Evolutionary conservation across 2,113 vertebrate genomes (phyloP).

Genomic region (Arizona elegans): DNA sequence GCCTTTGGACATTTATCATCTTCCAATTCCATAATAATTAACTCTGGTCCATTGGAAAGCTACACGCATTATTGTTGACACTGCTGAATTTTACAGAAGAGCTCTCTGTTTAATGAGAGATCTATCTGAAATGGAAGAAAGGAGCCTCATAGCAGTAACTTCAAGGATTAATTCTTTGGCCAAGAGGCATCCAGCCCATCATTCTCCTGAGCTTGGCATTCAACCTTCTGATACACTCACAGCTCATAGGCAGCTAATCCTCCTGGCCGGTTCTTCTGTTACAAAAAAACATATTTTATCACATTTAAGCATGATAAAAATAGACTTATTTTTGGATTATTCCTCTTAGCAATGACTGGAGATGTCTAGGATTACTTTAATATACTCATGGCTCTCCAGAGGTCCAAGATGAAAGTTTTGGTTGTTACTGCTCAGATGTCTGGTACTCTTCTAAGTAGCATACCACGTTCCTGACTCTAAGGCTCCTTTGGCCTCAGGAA

Average conservation of each 20-base stretch:
- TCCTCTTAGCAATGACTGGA: not conserved
- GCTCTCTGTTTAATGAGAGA: not conserved
- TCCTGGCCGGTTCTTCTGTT: not conserved
- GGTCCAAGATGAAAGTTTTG: not conserved
- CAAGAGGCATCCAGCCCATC: not conserved
- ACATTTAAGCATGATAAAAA: not conserved
- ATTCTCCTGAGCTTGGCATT: not conserved
- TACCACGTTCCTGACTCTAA: not conserved
- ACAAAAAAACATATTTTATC: not conserved
- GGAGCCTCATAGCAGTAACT: not conserved
- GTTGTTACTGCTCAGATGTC: not conserved
- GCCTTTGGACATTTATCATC: constrained; percentile 26
- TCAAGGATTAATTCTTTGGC: not conserved
- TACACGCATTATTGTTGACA: not conserved
- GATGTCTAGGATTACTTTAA: not conserved
- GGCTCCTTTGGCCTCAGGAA: not conserved
- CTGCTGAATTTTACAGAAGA: not conserved
- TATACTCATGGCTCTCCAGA: not conserved
- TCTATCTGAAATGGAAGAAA: not conserved
- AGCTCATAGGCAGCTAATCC: not conserved
- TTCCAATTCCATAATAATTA: not conserved
- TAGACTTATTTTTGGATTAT: not conserved
- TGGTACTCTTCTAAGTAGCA: not conserved
- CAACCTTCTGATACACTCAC: not conserved
- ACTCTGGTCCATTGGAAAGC: not conserved